These are phyloP conservation scores for Lycocerus yunnanus DNA, from an alignment of 2,888 invertebrate genomes.

Conservation along the genomic window DNA sequence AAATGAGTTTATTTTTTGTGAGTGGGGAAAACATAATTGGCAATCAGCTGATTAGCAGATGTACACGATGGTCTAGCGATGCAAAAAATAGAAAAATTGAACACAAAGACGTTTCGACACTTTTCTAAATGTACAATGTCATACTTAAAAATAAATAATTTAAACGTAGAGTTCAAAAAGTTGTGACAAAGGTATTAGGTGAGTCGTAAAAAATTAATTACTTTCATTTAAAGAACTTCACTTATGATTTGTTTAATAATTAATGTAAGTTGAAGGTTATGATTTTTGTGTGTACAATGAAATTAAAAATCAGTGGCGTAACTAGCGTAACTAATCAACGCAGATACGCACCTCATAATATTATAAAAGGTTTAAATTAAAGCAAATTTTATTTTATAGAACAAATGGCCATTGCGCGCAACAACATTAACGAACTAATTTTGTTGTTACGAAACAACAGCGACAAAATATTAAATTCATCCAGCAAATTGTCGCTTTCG, in stretches of 20 bases:
- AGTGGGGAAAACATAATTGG: not conserved
- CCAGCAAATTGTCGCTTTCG: conserved; percentile 62
- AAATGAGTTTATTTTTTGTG: not conserved
- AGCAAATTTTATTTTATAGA: conserved; percentile 5
- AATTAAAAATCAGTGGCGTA: not conserved
- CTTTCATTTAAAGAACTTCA: not conserved
- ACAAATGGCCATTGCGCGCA: conserved; percentile 33
- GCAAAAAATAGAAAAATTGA: not conserved
- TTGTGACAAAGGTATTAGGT: not conserved
- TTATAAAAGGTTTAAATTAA: not conserved
- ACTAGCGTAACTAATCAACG: not conserved
- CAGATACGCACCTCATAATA: not conserved
- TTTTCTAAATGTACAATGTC: not conserved
- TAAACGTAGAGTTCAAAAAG: not conserved
- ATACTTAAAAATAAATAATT: not conserved
- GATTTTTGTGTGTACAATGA: not conserved
- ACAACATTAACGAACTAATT: conserved; percentile 54
- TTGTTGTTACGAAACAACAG: conserved; percentile 61
- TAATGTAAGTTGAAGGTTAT: not conserved
- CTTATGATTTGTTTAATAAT: not conserved
- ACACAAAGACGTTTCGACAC: not conserved
- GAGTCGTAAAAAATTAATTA: not conserved
- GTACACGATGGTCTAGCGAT: not conserved
- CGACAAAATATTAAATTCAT: conserved; percentile 62
- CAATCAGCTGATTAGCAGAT: not conserved